Evolutionary conservation across 2,888 invertebrate species (phyloP).

Genomic region (Epinotia ramella): DNA sequence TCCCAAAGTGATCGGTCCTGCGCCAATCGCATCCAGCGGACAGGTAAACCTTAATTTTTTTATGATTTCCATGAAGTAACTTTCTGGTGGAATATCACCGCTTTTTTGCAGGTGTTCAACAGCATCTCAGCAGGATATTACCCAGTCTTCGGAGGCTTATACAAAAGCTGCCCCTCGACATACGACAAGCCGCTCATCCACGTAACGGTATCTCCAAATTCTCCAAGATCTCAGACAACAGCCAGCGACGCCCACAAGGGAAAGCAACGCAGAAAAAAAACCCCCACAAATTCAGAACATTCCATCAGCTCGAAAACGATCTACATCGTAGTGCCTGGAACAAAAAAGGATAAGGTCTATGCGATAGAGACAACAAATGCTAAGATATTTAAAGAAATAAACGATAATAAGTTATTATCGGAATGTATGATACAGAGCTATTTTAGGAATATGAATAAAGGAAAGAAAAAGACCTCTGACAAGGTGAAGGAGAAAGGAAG

Average conservation of each 20-base stretch:
- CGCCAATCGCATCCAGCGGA: no score
- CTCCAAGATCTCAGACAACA: constrained; percentile 57
- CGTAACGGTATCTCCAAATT: constrained; percentile 68
- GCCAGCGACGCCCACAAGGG: constrained; percentile 55
- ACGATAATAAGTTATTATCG: constrained; percentile 9
- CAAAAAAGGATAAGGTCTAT: constrained; percentile 62
- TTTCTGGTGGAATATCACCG: constrained; percentile 8
- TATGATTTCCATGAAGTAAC: no score
- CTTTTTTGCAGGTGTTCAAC: constrained; percentile 55
- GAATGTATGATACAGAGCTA: constrained; percentile 22
- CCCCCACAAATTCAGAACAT: constrained; percentile 64
- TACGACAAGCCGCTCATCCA: constrained; percentile 62
- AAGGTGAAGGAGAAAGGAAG: constrained; percentile 37
- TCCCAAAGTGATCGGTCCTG: no score
- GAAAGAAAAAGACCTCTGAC: constrained; percentile 49
- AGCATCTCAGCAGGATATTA: constrained; percentile 51
- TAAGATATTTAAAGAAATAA: constrained; percentile 57
- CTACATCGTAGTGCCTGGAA: constrained; percentile 60
- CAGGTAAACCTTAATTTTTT: no score
- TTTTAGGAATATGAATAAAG: constrained; percentile 54
- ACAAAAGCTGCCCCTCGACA: neutral
- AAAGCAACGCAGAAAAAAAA: constrained; percentile 52
- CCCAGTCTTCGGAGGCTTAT: constrained; percentile 14
- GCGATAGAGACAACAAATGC: constrained; percentile 60
- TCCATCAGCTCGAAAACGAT: constrained; percentile 61